Evolutionary conservation across 2,113 vertebrate genomes (phyloP), one percentile per base, ranked within the genome.

Genomic region (Corvus cornix): DNA sequence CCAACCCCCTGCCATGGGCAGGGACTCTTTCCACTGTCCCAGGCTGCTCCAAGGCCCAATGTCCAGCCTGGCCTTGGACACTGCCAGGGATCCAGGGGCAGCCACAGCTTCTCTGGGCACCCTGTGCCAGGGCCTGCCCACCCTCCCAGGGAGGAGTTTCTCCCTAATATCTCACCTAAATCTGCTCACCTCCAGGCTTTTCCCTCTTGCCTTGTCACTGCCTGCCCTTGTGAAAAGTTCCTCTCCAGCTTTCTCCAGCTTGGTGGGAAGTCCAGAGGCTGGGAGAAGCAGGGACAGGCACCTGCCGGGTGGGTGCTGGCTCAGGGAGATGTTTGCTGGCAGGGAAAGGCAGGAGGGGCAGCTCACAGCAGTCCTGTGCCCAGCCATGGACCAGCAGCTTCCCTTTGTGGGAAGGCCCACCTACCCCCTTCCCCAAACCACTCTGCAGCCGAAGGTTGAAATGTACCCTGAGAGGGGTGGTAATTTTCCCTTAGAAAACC

Each of bases 91-190:
- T 43, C 7, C 52, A 35, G 43, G 35, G 58, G 14, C 43, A 80
- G 14, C 15, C 51, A 1, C 58, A 64, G 31, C 58, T 80, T 0
- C 76, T 64, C 35, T 55, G 48, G 19, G 24, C 49, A 49, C 26
- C n/a, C 28, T 43, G 43, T 49, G 51, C 51, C 74, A 39, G 23
- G 28, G 28, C 64, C 16, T 46, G 0, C 10, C 22, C 39, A 20
- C 4, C 13, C 48, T 63, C 2, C 0, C 20, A 79, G 24, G 24
- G 24, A 70, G 5, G 13, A 8, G 3, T n/a, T 79, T 21, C 24
- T 63, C 20, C 30, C 28, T 21, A 7, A 22, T 8, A 52, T 27
- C 53, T 15, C 37, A 43, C 33, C 22, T 33, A 22, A 27, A 68
- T 27, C 48, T 53, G 33, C 17, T 11, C 17, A 37, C 3, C 4